Evolutionary conservation across 30 jellyfish, hydroid and myxozoan genomes (phyloP).

Genomic region (Aurelia coerulea): DNA sequence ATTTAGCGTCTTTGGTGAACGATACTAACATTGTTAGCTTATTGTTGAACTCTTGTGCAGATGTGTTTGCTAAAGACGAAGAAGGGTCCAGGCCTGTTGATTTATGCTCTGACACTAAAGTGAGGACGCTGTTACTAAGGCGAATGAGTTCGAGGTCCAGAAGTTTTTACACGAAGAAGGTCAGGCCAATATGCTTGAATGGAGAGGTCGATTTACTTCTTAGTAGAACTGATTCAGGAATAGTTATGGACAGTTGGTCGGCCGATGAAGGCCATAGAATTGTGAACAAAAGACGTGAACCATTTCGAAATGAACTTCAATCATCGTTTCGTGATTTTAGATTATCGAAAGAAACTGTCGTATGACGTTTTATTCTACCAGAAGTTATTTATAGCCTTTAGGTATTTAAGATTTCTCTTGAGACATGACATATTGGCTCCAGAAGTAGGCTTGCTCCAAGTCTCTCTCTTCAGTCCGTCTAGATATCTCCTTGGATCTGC

Average conservation of each 20-base stretch:
- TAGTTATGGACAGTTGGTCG: slow-evolving; percentile 2
- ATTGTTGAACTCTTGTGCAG: slow-evolving; percentile 56
- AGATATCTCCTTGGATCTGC: too few species aligned
- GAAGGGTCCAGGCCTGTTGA: slow-evolving; percentile 58
- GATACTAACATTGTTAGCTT: slow-evolving; percentile 23
- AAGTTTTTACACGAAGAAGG: slow-evolving; percentile 25
- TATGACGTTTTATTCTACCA: background rate
- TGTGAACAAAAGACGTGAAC: background rate
- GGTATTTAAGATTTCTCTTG: background rate
- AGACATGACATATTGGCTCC: background rate
- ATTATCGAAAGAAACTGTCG: slow-evolving; percentile 30
- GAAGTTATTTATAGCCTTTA: background rate
- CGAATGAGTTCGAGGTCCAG: slow-evolving; percentile 55
- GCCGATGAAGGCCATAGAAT: background rate
- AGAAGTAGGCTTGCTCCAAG: background rate
- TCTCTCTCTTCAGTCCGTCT: too few species aligned
- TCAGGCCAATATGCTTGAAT: background rate
- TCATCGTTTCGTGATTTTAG: slow-evolving; percentile 36
- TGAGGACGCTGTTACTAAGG: slow-evolving; percentile 15
- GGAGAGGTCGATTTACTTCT: slow-evolving; percentile 1
- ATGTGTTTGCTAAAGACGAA: slow-evolving; percentile 38
- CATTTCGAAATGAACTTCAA: background rate
- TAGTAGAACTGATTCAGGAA: slow-evolving; percentile 41
- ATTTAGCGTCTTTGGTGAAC: slow-evolving; percentile 21
- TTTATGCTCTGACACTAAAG: slow-evolving; percentile 37